These are phyloP conservation scores for Ommatoiulus sabulosus DNA, from an alignment of 2,888 invertebrate species.

Conservation along the genomic window DNA sequence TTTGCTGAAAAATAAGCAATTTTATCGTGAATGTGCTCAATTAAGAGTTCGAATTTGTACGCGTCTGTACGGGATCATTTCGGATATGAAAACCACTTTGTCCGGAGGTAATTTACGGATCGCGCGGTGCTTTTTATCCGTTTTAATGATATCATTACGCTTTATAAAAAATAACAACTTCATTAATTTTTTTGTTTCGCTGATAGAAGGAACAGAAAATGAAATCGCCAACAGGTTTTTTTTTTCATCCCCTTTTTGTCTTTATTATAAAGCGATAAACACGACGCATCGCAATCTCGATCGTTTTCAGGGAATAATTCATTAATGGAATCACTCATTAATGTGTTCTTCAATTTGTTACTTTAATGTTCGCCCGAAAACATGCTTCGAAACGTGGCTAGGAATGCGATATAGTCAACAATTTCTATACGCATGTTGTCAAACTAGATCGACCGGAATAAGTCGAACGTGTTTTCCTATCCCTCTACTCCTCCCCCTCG, in stretches of 20 bases:
- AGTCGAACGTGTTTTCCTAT: not conserved
- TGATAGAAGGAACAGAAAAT: not conserved
- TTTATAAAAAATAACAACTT: slow-evolving; percentile 10
- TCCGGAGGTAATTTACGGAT: not conserved
- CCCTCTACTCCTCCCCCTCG: not conserved
- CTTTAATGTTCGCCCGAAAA: not conserved
- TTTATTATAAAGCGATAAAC: slow-evolving; percentile 18
- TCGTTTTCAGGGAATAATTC: slow-evolving; percentile 4
- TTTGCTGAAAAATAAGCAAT: not conserved
- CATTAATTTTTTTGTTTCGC: not conserved
- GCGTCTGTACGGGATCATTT: not conserved
- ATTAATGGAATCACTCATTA: slow-evolving; percentile 23
- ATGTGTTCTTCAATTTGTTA: slow-evolving; percentile 25
- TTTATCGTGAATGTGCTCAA: not conserved
- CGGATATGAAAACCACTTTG: not conserved
- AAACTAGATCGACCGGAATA: slow-evolving; percentile 31
- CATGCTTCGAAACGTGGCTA: not conserved
- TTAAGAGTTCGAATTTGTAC: not conserved
- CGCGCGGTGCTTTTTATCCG: not conserved
- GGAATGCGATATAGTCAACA: not conserved
- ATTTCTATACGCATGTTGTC: not conserved
- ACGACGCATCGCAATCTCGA: not conserved
- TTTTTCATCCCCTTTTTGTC: not conserved
- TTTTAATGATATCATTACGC: slow-evolving; percentile 24
- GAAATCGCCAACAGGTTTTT: slow-evolving; percentile 21